Evolutionary conservation across 2,113 vertebrate genomes (phyloP), one percentile per base, ranked within the genome.

Genomic region (Oreochromis tanganicae): DNA sequence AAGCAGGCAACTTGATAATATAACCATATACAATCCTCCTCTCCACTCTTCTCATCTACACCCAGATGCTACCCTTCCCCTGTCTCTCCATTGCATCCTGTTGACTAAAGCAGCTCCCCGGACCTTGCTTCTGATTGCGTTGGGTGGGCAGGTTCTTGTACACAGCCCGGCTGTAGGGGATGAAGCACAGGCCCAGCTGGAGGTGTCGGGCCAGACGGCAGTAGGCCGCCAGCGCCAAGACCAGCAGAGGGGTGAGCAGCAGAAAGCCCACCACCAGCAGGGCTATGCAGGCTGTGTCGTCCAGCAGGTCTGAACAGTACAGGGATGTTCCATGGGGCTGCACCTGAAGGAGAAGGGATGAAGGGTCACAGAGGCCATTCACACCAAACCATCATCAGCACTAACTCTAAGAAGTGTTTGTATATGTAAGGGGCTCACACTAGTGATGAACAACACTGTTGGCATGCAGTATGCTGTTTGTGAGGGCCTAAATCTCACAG

Each of bases 141-240:
- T 93, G 82, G 55, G 85, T 66, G 0, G 96, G 95, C 63, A 96
- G 93, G 89, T 97, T 97, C 89, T 97, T 96, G 90, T 98, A 98
- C 71, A 98, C 97, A 3, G 97, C 97, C 0, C 97, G 96, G 94
- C 97, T 98, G 95, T 98, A 98, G 59, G 98, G 98, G 38, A 98
- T 96, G 34, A 98, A 97, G 87, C 98, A 98, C 84, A 98, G 94
- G 46, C 96, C 95, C 71, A 98, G 96, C 91, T 97, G 97, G 7
- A 98, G 97, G 89, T 97, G 96, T 11, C 97, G 96, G 6, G 97
- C 98, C 85, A 98, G 93, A 32, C 97, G 97, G 78, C 97, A 97
- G 92, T 97, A 98, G 46, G 97, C 97, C 0, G 97, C 97, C 63
- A 98, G 92, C 0, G 97, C 97, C 82, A 98, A 94, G 59, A 98